Base-by-base conservation (phyloP, 2,888 invertebrate genomes). In the Brachyopa scutellaris region DNA sequence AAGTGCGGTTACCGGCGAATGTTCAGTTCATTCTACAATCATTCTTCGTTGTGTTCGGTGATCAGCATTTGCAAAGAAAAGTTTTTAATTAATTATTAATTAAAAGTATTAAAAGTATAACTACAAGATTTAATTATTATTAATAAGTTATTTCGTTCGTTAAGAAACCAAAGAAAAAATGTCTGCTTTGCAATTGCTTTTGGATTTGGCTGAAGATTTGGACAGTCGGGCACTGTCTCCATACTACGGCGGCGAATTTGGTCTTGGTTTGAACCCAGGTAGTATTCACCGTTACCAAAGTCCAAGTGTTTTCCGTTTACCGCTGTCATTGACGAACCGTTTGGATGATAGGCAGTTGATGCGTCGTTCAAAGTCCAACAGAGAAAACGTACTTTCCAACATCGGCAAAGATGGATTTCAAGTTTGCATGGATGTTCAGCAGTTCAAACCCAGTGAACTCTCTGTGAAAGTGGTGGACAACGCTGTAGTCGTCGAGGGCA, bases 381-480 rank as follows among this genome's bases (percentile, higher is more conserved):
- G 86, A 31, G 77, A 86, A n/a, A 84, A 85, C 1, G 53, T 69
- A 1, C 40, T 80, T 0, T 64, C 79, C 0, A 85, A 83, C 33
- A 85, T 91, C 19, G 93, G 93, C 85, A 93, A 93, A 6, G 92
- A 94, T 85, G 93, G 93, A 67, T 94, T 94, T 82, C 93, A 94
- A 90, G 93, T 94, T 0, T 92, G 93, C 66, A 88, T 94, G 40
- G 94, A 95, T 86, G 94, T 95, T 0, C 93, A 93, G 74, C 93
- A 94, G 84, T 95, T 95, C 86, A 89, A 92, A n/a, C 95, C 95
- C 0, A 92, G 92, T 9, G 95, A 95, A 88, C 91, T 95, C 5
- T 92, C 93, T 49, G 92, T 96, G 42, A 96, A 95, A 90, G 92
- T 94, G 55, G 91, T 92, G 84, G 91, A 93, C 82, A 92, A 92